These are phyloP conservation scores for Leptinotarsa peninsularis DNA, from an alignment of 2,888 invertebrate genomes.

Conservation along the genomic window DNA sequence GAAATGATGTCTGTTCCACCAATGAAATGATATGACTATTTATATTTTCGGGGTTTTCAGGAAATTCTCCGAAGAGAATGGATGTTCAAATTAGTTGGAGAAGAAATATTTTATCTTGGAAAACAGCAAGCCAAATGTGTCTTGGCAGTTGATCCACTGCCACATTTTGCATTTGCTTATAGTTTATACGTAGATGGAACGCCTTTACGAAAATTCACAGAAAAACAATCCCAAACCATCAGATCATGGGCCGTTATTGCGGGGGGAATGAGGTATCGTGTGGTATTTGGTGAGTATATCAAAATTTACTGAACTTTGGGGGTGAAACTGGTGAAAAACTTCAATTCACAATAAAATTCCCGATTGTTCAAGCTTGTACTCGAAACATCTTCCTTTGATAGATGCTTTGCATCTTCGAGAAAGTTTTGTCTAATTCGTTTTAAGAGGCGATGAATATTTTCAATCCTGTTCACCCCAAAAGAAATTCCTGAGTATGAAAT, in stretches of 20 bases:
- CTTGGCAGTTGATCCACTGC: conserved; percentile 72
- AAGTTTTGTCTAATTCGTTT: too few relatives aligned
- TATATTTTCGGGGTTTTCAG: conserved; percentile 65
- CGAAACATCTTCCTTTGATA: too few relatives aligned
- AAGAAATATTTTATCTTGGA: conserved; percentile 81
- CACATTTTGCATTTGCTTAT: conserved; percentile 85
- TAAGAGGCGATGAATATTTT: too few relatives aligned
- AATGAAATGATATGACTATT: too few relatives aligned
- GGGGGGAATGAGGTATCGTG: conserved; percentile 71
- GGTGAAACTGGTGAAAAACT: too few relatives aligned
- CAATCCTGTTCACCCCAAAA: too few relatives aligned
- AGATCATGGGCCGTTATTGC: conserved; percentile 78
- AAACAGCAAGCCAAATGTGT: conserved; percentile 64
- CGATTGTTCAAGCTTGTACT: too few relatives aligned
- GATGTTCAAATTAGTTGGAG: conserved; percentile 94
- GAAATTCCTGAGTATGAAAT: too few relatives aligned
- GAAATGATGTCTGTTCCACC: too few relatives aligned
- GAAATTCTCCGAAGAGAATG: conserved; percentile 83
- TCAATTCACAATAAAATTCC: too few relatives aligned
- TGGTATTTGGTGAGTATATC: conserved; percentile 76
- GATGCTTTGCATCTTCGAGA: too few relatives aligned
- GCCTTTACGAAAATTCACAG: conserved; percentile 81
- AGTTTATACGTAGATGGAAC: conserved; percentile 86
- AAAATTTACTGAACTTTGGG: not conserved
- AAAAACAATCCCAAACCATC: conserved; percentile 80